Conservation (phyloP, 1,140 invertebrate species). For the Caerostris darwini region DNA sequence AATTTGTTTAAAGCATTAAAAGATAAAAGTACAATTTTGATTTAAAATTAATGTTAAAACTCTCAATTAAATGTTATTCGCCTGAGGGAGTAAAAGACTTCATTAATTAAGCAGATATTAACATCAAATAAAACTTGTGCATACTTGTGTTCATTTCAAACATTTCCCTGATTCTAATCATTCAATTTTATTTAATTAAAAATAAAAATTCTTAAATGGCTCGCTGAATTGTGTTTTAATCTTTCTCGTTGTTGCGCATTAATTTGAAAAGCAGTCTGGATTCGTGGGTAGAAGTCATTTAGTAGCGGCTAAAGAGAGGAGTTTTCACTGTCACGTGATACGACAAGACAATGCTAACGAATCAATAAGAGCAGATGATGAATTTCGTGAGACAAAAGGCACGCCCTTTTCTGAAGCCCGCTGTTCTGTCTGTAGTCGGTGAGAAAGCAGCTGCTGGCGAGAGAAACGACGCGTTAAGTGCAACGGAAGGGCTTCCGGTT, state of each 20-base stretch:
- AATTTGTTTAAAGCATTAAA: too few relatives aligned
- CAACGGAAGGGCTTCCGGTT: slow-evolving; percentile 44
- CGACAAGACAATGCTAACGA: slow-evolving; percentile 61
- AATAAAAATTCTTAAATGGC: neutral
- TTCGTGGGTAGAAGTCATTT: slow-evolving; percentile 55
- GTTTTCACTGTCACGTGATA: slow-evolving; percentile 40
- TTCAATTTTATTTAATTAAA: neutral
- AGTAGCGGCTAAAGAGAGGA: slow-evolving; percentile 41
- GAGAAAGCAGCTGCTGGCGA: slow-evolving; percentile 51
- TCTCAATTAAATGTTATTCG: too few relatives aligned
- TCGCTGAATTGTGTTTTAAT: slow-evolving; percentile 41
- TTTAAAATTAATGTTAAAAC: too few relatives aligned
- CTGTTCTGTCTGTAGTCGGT: neutral
- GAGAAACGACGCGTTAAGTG: slow-evolving; percentile 60
- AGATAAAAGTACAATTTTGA: too few relatives aligned
- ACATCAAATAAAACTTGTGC: neutral
- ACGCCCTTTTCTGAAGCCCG: slow-evolving; percentile 39
- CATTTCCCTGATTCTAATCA: neutral
- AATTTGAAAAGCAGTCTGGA: slow-evolving; percentile 21
- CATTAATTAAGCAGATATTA: neutral
- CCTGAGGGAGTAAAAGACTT: too few relatives aligned
- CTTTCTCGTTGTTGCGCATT: slow-evolving; percentile 10
- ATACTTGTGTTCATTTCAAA: neutral
- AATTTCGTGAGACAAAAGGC: slow-evolving; percentile 64
- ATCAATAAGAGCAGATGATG: slow-evolving; percentile 65